These are phyloP conservation scores for Platyrinchus mystaceus DNA, from an alignment of 2,797 vertebrate species.

Conservation along the genomic window DNA sequence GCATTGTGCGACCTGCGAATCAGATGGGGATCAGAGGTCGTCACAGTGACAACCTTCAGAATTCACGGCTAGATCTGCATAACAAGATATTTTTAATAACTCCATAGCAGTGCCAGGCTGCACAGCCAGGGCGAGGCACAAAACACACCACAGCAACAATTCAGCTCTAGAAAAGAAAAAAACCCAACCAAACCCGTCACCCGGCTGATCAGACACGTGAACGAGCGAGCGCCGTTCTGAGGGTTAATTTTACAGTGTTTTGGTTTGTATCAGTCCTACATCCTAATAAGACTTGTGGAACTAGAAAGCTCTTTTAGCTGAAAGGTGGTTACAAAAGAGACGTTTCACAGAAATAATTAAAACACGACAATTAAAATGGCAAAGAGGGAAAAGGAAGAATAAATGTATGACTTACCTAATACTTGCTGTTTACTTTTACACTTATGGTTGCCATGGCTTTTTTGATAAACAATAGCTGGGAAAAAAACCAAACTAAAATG, in stretches of 20 bases:
- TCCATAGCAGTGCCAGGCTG: background rate
- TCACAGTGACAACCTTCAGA: conserved; percentile 10
- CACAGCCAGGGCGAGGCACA: background rate
- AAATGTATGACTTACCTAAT: background rate
- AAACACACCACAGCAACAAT: background rate
- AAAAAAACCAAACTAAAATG: background rate
- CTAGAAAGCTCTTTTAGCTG: background rate
- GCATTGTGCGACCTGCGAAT: conserved; percentile 27
- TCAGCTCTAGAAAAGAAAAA: background rate
- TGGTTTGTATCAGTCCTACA: background rate
- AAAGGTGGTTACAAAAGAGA: background rate
- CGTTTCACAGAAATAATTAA: background rate
- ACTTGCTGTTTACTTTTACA: background rate
- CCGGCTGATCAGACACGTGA: background rate
- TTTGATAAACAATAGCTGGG: background rate
- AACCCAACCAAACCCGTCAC: background rate
- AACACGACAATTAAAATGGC: background rate
- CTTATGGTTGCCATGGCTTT: background rate
- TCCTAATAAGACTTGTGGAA: background rate
- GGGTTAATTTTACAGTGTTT: background rate
- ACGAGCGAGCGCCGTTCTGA: background rate
- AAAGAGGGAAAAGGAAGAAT: background rate
- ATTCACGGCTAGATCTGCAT: conserved; percentile 53
- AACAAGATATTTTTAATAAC: conserved; percentile 60
- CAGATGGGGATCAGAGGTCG: conserved; percentile 28